Evolutionary conservation across 2,113 vertebrate genomes (phyloP).

Genomic region (Otolemur garnettii): DNA sequence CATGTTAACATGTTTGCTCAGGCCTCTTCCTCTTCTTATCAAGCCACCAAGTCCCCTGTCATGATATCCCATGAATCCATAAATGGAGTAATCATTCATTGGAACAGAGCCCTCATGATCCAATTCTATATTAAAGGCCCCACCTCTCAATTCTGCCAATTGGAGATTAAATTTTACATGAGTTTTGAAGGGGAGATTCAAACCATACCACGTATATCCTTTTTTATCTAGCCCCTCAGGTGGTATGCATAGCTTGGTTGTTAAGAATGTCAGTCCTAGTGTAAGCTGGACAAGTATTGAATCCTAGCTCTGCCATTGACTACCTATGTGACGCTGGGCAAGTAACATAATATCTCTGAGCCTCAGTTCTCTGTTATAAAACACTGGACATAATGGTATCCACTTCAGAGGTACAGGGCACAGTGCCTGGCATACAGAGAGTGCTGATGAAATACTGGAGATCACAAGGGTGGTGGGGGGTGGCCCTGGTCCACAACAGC

Average conservation of each 20-base stretch:
- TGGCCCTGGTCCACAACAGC: background rate
- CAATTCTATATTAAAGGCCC: background rate
- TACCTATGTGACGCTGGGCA: background rate
- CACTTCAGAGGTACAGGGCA: fast-evolving
- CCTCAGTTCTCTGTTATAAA: background rate
- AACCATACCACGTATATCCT: background rate
- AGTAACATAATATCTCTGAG: background rate
- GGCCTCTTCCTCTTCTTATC: background rate
- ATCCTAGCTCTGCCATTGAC: background rate
- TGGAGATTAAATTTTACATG: background rate
- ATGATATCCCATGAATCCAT: background rate
- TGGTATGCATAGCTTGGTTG: background rate
- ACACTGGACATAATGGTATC: background rate
- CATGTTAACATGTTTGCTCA: background rate
- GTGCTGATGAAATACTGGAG: background rate
- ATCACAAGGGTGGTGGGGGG: background rate
- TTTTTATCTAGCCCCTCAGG: background rate
- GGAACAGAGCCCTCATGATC: background rate
- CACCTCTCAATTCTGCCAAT: background rate
- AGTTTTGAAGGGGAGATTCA: background rate
- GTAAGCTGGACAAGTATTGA: background rate
- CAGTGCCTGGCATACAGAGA: background rate
- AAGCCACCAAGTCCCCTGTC: background rate
- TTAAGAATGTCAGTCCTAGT: background rate
- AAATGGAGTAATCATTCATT: background rate